Conservation (phyloP, 1,140 invertebrate genomes). For the Harlomillsia oculata region DNA sequence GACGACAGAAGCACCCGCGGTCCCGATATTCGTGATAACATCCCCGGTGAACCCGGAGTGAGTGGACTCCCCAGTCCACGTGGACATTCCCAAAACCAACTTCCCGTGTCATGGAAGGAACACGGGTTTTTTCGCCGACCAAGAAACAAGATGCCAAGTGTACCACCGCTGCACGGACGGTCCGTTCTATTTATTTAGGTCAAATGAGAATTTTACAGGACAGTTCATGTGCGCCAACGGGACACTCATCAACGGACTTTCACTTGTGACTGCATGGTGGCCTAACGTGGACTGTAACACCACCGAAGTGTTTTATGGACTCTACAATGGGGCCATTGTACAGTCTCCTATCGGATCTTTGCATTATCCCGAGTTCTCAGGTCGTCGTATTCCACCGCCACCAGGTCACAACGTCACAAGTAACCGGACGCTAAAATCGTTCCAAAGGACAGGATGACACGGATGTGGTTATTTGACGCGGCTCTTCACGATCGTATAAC, state of each 20-base stretch:
- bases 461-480: no score
- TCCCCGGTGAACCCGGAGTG: constrained; percentile 61
- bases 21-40: constrained; percentile 54
- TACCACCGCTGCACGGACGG: constrained; percentile 53
- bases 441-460: no score
- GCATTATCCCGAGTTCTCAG: no score
- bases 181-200: no score
- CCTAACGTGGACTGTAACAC: constrained; percentile 44
- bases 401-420: no score
- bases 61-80: constrained; percentile 57
- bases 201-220: constrained; percentile 34
- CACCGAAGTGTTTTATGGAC: constrained; percentile 34
- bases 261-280: constrained; percentile 49
- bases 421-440: no score
- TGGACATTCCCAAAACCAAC: constrained; percentile 52
- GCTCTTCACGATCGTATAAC: no score
- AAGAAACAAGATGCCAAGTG: constrained; percentile 51
- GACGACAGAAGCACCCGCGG: no score
- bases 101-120: constrained; percentile 53
- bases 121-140: constrained; percentile 52
- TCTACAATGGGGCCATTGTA: constrained; percentile 34
- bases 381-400: no score
- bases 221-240: constrained; percentile 49
- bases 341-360: no score
- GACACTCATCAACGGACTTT: constrained; percentile 45